phyloP scores from a whole-genome alignment of 2,888 invertebrate genomes.

The Amphipoea oculea region DNA sequence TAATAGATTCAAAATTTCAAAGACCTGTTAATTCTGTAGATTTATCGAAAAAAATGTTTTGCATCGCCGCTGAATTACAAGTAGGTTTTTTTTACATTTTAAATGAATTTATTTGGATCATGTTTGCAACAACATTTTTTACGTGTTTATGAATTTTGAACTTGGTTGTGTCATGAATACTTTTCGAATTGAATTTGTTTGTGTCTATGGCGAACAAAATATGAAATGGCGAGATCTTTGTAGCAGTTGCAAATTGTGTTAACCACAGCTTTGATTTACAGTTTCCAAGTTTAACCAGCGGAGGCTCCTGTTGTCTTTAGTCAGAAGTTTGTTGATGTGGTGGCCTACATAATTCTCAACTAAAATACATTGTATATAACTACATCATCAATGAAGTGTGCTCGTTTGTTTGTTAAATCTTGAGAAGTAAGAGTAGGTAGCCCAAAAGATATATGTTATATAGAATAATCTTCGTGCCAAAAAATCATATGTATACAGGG shows the following conservation, averaged over 20 bases:
- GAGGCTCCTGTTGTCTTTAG: slow-evolving; percentile 55
- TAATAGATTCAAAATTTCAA: slow-evolving; percentile 51
- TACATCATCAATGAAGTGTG: slow-evolving; percentile 34
- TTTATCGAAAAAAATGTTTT: slow-evolving; percentile 44
- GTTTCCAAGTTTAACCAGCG: slow-evolving; percentile 55
- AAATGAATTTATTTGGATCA: slow-evolving; percentile 46
- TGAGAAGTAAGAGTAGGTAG: neutral
- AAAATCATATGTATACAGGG: neutral
- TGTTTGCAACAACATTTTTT: slow-evolving; percentile 37
- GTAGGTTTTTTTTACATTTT: slow-evolving; percentile 30
- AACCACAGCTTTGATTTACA: slow-evolving; percentile 59
- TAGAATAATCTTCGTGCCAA: neutral
- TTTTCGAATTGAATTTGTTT: slow-evolving; percentile 34
- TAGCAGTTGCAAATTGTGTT: slow-evolving; percentile 50
- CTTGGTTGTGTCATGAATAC: slow-evolving; percentile 18
- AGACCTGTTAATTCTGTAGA: slow-evolving; percentile 54
- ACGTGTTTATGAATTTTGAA: slow-evolving; percentile 35
- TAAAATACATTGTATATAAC: slow-evolving; percentile 43
- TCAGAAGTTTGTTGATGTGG: slow-evolving; percentile 55
- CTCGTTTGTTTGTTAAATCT: slow-evolving; percentile 36
- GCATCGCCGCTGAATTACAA: slow-evolving; percentile 34
- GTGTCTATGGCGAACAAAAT: slow-evolving; percentile 26
- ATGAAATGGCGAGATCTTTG: slow-evolving; percentile 41
- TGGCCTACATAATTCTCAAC: slow-evolving; percentile 53
- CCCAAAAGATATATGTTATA: neutral